phyloP scores from a whole-genome alignment of 2,888 invertebrate species.

The Galerucella pusilla region DNA sequence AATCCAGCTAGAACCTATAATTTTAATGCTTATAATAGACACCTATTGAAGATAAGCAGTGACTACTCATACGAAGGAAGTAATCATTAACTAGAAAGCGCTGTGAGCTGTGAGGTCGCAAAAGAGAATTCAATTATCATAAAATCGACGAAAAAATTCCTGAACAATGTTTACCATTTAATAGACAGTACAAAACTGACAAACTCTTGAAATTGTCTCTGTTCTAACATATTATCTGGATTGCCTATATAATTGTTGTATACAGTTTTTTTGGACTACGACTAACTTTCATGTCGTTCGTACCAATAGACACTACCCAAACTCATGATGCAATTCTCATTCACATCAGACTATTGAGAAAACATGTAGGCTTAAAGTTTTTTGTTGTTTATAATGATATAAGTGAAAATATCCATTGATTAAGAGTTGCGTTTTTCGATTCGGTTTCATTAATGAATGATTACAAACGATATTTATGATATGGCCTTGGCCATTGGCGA shows the following conservation, averaged over 20 bases:
- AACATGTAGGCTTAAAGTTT: conserved; percentile 37
- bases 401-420: conserved; percentile 44
- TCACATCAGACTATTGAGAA: conserved; percentile 26
- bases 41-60: background rate
- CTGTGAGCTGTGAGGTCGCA: too few species aligned
- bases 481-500: conserved; percentile 40
- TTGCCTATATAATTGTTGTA: too few species aligned
- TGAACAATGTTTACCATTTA: too few species aligned
- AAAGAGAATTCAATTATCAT: too few species aligned
- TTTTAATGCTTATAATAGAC: conserved; percentile 19
- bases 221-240: too few species aligned
- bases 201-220: too few species aligned
- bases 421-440: conserved; percentile 21
- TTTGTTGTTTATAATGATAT: conserved; percentile 35
- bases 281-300: background rate
- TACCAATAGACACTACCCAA: background rate
- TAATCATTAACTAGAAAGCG: background rate
- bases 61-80: background rate
- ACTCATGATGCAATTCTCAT: conserved; percentile 34
- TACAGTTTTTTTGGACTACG: too few species aligned
- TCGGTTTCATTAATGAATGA: conserved; percentile 38
- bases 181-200: too few species aligned
- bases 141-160: too few species aligned
- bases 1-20: conserved; percentile 30
- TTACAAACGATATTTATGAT: conserved; percentile 33